Percentiles rank a stretch among this genome's conserved stretches.
phyloP scores from a whole-genome alignment of 2,888 invertebrate genomes.

The Cybosia mesomella region DNA sequence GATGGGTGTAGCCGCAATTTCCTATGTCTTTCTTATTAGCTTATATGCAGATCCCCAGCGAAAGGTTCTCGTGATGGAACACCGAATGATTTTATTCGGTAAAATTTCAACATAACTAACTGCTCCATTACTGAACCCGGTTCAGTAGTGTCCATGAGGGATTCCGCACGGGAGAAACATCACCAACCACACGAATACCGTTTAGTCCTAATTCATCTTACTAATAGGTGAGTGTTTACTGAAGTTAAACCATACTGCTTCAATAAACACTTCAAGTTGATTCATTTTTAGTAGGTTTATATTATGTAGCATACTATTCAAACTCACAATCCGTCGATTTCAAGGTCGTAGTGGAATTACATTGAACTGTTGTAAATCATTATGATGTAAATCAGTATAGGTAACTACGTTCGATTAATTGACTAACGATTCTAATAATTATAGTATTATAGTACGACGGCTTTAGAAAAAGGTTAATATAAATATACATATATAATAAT shows the following conservation, averaged over 20 bases:
- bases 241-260: neutral
- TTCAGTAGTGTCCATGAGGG: neutral
- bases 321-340: slow-evolving; percentile 18
- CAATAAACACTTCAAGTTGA: slow-evolving; percentile 1
- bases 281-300: slow-evolving; percentile 8
- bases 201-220: neutral
- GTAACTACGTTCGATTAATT: slow-evolving; percentile 29
- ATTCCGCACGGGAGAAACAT: neutral
- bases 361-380: slow-evolving; percentile 23
- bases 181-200: neutral
- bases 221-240: neutral
- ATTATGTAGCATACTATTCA: slow-evolving; percentile 10
- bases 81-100: neutral
- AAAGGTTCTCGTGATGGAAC: neutral
- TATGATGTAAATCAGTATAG: slow-evolving; percentile 12
- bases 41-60: no score
- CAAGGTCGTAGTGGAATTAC: slow-evolving; percentile 35
- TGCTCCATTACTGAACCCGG: neutral
- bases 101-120: no score
- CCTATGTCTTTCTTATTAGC: no score
- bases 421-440: slow-evolving; percentile 19
- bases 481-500: no score
- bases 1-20: no score
- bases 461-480: slow-evolving; percentile 40
- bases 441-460: slow-evolving; percentile 28